phyloP scores from a whole-genome alignment of 2,113 vertebrate species.

The Pantherophis guttatus region DNA sequence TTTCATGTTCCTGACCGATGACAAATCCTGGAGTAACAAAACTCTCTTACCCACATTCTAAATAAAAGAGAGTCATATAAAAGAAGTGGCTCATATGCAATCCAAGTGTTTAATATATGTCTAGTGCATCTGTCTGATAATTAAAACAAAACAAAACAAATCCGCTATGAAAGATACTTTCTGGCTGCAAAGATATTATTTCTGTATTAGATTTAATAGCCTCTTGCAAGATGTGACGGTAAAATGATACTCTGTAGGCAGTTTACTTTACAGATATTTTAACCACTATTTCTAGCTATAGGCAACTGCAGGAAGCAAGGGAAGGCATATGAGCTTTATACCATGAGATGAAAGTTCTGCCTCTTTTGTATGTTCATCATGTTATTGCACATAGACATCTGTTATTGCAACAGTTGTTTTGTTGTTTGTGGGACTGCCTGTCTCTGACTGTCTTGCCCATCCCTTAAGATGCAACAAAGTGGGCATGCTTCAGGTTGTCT shows the following conservation, averaged over 20 bases:
- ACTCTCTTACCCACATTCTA: neutral
- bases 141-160: neutral
- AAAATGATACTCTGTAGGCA: neutral
- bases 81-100: neutral
- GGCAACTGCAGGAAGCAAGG: neutral
- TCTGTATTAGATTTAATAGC: neutral
- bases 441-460: neutral
- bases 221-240: neutral
- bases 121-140: neutral
- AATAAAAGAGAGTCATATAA: neutral
- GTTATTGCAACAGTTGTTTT: neutral
- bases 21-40: neutral
- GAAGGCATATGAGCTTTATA: neutral
- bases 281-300: neutral
- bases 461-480: neutral
- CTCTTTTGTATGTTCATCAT: neutral
- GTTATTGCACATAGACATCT: neutral
- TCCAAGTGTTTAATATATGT: neutral
- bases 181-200: neutral
- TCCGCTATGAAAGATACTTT: neutral
- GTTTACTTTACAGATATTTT: neutral
- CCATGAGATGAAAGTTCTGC: neutral
- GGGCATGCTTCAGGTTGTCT: neutral
- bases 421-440: neutral
- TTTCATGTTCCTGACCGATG: neutral